A percentile compares a stretch with the other conserved stretches of the same genome.
phyloP scores from a whole-genome alignment of 2,888 invertebrate genomes.

The Notocelia uddmanniana region DNA sequence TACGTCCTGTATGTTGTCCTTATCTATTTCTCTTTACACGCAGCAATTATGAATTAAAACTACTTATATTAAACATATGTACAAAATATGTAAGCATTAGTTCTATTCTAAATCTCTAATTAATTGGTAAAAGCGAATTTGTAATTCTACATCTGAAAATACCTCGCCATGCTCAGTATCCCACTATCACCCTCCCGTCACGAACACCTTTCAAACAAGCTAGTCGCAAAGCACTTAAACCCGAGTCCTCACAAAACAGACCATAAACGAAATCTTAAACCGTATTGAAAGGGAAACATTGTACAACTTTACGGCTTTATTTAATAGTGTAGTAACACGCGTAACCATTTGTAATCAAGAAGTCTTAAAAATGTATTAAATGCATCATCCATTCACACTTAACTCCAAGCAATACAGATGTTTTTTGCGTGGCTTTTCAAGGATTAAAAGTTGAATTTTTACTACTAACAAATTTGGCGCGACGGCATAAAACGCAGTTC shows the following conservation, averaged over 20 bases:
- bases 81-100: too few relatives aligned
- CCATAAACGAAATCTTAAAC: constrained; percentile 26
- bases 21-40: too few relatives aligned
- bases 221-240: constrained; percentile 19
- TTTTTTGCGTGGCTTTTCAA: not conserved
- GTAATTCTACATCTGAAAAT: too few relatives aligned
- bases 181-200: not conserved
- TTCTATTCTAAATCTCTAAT: too few relatives aligned
- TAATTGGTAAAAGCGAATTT: too few relatives aligned
- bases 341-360: constrained; percentile 35
- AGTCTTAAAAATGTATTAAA: constrained; percentile 35
- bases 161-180: constrained; percentile 8
- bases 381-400: constrained; percentile 13
- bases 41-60: too few relatives aligned
- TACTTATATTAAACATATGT: too few relatives aligned
- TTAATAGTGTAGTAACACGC: constrained; percentile 39
- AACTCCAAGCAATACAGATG: not conserved
- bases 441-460: constrained; percentile 47
- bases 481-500: constrained; percentile 46
- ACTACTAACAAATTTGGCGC: constrained; percentile 52
- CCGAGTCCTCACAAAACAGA: constrained; percentile 6
- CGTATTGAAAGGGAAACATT: constrained; percentile 43
- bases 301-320: constrained; percentile 33
- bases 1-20: too few relatives aligned
- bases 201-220: constrained; percentile 11